A percentile compares a stretch with the other conserved stretches of the same genome.
Evolutionary conservation across 2,113 vertebrate genomes (phyloP).

Genomic region (Willisornis vidua): DNA sequence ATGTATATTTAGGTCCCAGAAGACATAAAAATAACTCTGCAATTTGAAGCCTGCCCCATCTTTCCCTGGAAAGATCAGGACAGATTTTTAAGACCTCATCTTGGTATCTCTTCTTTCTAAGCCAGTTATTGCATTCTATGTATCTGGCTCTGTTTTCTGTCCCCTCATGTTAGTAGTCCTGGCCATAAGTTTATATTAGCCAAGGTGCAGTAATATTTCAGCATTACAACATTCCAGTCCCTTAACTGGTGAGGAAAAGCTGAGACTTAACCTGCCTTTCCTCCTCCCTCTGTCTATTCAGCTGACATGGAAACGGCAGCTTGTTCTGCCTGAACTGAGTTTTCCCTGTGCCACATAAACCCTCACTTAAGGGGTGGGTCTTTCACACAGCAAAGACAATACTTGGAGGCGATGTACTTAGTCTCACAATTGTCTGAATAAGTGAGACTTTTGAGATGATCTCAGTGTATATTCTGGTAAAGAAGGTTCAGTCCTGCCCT

Average conservation of each 20-base stretch:
- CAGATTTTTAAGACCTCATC: background rate
- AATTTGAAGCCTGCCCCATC: background rate
- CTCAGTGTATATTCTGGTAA: background rate
- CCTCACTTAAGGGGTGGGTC: background rate
- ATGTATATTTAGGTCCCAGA: background rate
- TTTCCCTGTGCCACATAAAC: background rate
- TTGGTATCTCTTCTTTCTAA: background rate
- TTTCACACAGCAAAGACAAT: background rate
- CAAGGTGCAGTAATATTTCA: background rate
- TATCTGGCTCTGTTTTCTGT: background rate
- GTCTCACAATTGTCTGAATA: background rate
- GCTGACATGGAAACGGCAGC: accelerated
- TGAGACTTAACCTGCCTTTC: background rate
- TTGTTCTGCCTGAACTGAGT: background rate
- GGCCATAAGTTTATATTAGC: background rate
- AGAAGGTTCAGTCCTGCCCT: background rate
- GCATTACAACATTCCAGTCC: background rate
- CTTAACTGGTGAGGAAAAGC: background rate
- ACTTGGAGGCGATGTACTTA: accelerated
- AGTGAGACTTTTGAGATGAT: background rate
- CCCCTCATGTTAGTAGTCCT: accelerated
- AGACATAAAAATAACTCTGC: background rate
- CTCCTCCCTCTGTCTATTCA: background rate
- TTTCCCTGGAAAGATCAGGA: background rate
- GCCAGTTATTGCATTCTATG: too few relatives aligned